Base-by-base conservation (phyloP, 1,140 invertebrate species). In the Alviniconcha marisindica region DNA sequence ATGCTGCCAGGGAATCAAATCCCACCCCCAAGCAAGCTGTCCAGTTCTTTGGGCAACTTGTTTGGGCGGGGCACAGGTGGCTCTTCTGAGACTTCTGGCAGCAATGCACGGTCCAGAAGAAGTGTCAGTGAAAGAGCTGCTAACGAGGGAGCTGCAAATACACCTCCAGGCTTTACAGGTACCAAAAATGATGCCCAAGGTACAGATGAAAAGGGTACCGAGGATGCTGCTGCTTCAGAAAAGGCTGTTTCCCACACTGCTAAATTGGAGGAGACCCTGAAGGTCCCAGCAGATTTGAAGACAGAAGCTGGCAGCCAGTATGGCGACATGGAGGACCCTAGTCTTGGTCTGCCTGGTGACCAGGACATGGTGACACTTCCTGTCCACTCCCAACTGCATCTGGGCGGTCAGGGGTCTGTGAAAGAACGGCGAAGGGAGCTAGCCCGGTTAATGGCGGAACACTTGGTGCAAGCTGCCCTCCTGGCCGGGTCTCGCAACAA, bases 401-500 rank as follows among this genome's bases (percentile, higher is more conserved):
- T 85, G 51, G 81, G 86, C 60, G 84, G 81, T 28, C 83, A 82
- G 0, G 81, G 84, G 24, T 87, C 88, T 0, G 40, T 77, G n/a
- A 88, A 90, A n/a, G 85, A 89, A 15, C 76, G 84, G 24, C 88
- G 89, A 38, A 82, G 88, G 42, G 88, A 91, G 15, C 86, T 91
- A 73, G 90, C 92, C 1, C 85, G 87, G 83, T 71, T 66, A 0
- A 92, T 93, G 91, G 88, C 91, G 15, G 89, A 92, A 81, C 83
- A 90, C 76, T 82, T 93, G n/a, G 89, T 92, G 4, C 91, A 92
- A 82, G 91, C 91, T 1, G 91, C 92, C 0, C 82, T 93, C 28
- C 78, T 92, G 51, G 92, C 91, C 18, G 91, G 91, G 3, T 86
- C 90, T n/a, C 89, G 86, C 42, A 89, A 91, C 63, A 93, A 93